These are phyloP conservation scores for Standfussiana lucernea DNA, from an alignment of 2,888 invertebrate genomes.

Conservation along the genomic window DNA sequence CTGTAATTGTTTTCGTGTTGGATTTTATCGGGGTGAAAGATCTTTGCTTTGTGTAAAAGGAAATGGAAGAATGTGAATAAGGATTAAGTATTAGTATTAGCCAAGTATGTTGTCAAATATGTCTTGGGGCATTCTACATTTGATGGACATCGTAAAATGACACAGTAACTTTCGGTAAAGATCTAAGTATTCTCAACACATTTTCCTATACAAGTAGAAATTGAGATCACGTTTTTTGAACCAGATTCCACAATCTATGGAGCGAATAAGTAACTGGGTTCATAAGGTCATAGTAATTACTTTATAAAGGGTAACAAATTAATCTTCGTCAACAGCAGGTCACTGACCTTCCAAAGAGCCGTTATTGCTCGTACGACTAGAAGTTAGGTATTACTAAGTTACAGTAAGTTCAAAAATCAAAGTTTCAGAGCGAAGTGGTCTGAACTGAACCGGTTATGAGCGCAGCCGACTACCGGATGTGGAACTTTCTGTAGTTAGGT, in stretches of 20 bases:
- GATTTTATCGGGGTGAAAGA: conserved; percentile 10
- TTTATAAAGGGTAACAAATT: not conserved
- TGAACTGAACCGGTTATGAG: conserved; percentile 60
- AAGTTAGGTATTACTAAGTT: conserved; percentile 48
- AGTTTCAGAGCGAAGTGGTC: conserved; percentile 50
- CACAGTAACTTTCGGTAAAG: not conserved
- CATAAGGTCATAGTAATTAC: not conserved
- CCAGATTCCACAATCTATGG: not conserved
- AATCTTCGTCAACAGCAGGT: not conserved
- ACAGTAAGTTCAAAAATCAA: conserved; percentile 57
- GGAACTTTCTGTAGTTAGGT: conserved; percentile 62
- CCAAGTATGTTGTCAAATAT: not conserved
- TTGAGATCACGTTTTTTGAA: not conserved
- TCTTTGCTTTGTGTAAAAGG: conserved; percentile 8
- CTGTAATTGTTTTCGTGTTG: conserved; percentile 44
- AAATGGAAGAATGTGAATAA: not conserved
- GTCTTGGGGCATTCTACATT: not conserved
- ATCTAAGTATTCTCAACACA: not conserved
- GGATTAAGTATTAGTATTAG: not conserved
- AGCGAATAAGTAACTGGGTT: not conserved
- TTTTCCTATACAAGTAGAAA: not conserved
- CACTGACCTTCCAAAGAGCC: not conserved
- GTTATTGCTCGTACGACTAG: conserved; percentile 5
- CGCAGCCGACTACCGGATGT: conserved; percentile 60
- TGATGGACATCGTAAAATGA: not conserved